Evolutionary conservation across 2,113 vertebrate genomes (phyloP).

Genomic region (Hyaena hyaena): DNA sequence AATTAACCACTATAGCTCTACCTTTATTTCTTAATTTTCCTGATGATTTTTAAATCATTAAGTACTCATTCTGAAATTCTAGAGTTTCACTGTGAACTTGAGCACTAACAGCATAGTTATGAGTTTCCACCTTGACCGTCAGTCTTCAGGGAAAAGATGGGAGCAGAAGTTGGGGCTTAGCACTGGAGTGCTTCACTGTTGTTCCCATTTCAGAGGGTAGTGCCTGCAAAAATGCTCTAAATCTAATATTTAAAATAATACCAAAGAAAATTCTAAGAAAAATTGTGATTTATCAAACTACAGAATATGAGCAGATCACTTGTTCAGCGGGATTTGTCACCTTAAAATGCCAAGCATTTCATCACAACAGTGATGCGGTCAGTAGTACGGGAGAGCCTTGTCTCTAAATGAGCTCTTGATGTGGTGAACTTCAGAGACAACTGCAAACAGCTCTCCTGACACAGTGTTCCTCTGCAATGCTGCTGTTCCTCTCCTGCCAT

Average conservation of each 20-base stretch:
- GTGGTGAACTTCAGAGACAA: neutral
- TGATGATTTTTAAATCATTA: neutral
- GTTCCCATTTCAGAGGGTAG: neutral
- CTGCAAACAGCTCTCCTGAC: neutral
- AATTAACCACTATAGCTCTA: neutral
- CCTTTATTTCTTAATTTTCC: neutral
- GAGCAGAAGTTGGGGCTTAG: neutral
- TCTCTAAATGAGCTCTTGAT: neutral
- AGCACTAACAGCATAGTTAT: neutral
- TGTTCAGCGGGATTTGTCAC: neutral
- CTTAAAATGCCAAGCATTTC: neutral
- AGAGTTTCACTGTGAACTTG: neutral
- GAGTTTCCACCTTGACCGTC: neutral
- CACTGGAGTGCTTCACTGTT: neutral
- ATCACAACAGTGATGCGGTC: neutral
- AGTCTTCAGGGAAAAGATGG: neutral
- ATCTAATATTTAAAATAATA: neutral
- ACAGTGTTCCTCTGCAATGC: neutral
- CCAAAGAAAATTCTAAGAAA: neutral
- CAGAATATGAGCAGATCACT: neutral
- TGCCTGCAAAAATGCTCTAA: neutral
- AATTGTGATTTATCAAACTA: neutral
- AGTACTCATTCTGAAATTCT: neutral
- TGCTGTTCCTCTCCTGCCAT: neutral
- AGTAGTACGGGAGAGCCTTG: neutral